Evolutionary conservation across 1,140 invertebrate species (phyloP).

Genomic region (Alviniconcha marisindica): DNA sequence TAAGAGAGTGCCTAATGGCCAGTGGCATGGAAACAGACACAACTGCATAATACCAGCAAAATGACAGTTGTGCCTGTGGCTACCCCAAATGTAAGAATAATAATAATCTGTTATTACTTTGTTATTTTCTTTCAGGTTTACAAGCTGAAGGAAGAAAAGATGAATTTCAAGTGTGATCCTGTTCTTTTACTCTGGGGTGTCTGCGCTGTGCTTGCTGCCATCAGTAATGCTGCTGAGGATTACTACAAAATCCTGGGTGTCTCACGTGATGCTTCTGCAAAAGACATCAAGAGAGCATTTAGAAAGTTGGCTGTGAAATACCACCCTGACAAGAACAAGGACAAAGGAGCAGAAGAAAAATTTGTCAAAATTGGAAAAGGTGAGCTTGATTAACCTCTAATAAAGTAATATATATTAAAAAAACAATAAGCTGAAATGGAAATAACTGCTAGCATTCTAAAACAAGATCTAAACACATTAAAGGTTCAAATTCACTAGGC

Average conservation of each 20-base stretch:
- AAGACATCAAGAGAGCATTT: constrained; percentile 98
- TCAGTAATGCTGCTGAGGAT: constrained; percentile 79
- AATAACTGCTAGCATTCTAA: too few relatives aligned
- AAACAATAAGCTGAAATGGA: not conserved
- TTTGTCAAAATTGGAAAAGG: constrained; percentile 75
- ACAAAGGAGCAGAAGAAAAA: constrained; percentile 70
- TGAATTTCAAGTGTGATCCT: constrained; percentile 10
- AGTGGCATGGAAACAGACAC: too few relatives aligned
- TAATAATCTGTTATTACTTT: too few relatives aligned
- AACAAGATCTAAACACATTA: too few relatives aligned
- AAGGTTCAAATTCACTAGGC: too few relatives aligned
- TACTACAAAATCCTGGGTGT: constrained; percentile 97
- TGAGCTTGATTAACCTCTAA: constrained; percentile 41
- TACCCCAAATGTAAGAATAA: too few relatives aligned
- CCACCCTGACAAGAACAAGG: constrained; percentile 98
- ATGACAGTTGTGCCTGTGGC: too few relatives aligned
- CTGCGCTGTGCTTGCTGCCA: not conserved
- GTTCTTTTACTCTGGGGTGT: not conserved
- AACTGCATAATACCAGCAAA: too few relatives aligned
- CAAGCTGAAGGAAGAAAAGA: not conserved
- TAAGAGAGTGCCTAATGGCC: too few relatives aligned
- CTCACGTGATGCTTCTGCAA: constrained; percentile 88
- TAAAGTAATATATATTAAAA: too few relatives aligned
- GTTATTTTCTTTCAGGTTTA: too few relatives aligned
- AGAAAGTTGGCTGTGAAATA: constrained; percentile 93